Conservation (phyloP, 2,113 vertebrate species). For the Tupaia chinensis region DNA sequence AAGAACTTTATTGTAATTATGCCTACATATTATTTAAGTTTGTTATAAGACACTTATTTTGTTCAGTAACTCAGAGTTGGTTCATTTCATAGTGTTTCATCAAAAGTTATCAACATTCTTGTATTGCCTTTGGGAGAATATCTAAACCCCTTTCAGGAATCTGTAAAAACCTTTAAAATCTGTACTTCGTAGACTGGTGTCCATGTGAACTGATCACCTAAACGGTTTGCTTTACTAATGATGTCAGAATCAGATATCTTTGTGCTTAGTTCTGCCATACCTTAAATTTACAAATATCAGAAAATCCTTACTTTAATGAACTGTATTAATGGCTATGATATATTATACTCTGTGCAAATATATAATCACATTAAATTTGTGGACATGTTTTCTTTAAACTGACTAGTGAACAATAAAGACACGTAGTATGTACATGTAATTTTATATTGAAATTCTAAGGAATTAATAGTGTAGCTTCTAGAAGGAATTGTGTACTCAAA, state of each 20-base stretch:
- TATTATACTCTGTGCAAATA: background rate
- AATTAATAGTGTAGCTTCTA: background rate
- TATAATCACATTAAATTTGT: background rate
- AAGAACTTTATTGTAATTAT: background rate
- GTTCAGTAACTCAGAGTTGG: background rate
- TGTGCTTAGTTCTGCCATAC: background rate
- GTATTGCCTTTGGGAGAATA: background rate
- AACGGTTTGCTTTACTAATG: background rate
- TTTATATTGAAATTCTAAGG: conserved; percentile 34
- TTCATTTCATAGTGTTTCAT: background rate
- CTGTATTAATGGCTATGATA: background rate
- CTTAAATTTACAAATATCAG: background rate
- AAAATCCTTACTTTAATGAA: conserved; percentile 22
- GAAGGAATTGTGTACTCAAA: background rate
- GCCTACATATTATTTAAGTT: background rate
- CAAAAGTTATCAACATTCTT: background rate
- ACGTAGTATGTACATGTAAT: background rate
- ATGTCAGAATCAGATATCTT: background rate
- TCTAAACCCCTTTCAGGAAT: background rate
- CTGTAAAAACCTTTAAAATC: background rate
- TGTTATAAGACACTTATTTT: background rate
- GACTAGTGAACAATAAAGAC: background rate
- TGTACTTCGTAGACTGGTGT: background rate
- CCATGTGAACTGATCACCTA: background rate
- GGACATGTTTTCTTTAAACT: background rate